These are phyloP conservation scores for Folsomia manolachei DNA, from an alignment of 2,888 invertebrate species.

Conservation along the genomic window DNA sequence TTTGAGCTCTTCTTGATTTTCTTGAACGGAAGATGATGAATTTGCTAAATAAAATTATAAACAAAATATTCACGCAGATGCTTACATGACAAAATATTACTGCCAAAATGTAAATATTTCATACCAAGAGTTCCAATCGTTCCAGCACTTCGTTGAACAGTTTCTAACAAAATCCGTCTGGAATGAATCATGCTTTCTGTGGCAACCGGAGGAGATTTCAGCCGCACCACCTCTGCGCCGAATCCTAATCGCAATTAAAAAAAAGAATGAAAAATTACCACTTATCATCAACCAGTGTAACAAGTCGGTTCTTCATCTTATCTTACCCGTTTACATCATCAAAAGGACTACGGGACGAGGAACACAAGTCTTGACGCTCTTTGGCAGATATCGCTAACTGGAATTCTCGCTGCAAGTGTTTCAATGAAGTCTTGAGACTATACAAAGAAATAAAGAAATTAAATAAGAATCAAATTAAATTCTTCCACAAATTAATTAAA, in stretches of 20 bases:
- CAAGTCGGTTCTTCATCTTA: too few species aligned
- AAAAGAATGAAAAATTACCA: background rate
- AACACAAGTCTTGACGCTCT: slow-evolving; percentile 33
- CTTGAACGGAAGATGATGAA: slow-evolving; percentile 59
- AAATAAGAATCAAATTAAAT: slow-evolving; percentile 15
- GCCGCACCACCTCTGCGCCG: slow-evolving; percentile 22
- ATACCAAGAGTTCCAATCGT: slow-evolving; percentile 74
- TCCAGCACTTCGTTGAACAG: slow-evolving; percentile 79
- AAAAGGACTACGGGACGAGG: slow-evolving; percentile 33
- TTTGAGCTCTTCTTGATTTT: slow-evolving; percentile 77
- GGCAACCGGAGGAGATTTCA: slow-evolving; percentile 71
- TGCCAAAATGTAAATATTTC: background rate
- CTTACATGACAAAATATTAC: too few species aligned
- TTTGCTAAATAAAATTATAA: slow-evolving; percentile 54
- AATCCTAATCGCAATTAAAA: slow-evolving; percentile 2
- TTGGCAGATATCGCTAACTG: slow-evolving; percentile 59
- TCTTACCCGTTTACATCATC: slow-evolving; percentile 23
- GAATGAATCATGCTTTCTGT: slow-evolving; percentile 84
- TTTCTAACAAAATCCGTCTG: slow-evolving; percentile 73
- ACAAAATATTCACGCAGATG: too few species aligned
- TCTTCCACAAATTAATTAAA: too few species aligned
- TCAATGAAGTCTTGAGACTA: slow-evolving; percentile 70
- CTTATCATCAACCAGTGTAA: too few species aligned
- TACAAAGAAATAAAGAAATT: slow-evolving; percentile 51
- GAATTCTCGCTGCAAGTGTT: slow-evolving; percentile 74